phyloP scores from a whole-genome alignment of 2,113 vertebrate genomes.

The Columba janthina region DNA sequence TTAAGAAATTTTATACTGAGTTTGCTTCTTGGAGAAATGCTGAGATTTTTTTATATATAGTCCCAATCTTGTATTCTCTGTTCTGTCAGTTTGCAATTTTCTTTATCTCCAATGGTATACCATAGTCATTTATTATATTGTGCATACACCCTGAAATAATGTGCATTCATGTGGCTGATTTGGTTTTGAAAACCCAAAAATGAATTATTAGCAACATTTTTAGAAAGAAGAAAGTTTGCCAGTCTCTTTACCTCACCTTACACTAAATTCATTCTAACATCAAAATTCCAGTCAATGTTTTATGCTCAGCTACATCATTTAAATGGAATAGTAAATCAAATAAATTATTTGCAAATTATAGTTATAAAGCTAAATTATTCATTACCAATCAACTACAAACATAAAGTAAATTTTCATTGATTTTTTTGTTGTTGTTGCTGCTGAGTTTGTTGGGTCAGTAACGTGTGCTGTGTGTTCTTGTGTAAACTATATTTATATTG shows the following conservation, averaged over 20 bases:
- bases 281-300: not conserved
- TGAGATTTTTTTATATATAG: not conserved
- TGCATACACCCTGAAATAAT: not conserved
- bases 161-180: not conserved
- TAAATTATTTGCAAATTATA: not conserved
- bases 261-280: not conserved
- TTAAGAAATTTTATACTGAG: not conserved
- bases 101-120: not conserved
- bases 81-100: not conserved
- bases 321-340: constrained; percentile 20
- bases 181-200: not conserved
- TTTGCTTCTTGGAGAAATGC: not conserved
- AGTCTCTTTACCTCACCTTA: not conserved
- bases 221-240: not conserved
- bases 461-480: not conserved
- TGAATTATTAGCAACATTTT: not conserved
- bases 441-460: not conserved
- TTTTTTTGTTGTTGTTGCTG: not conserved
- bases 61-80: not conserved
- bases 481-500: not conserved
- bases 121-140: not conserved
- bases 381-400: not conserved
- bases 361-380: not conserved
- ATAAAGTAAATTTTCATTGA: not conserved
- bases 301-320: not conserved